Percentiles rank a stretch among this genome's conserved stretches.
These are phyloP conservation scores for Drosophila novamexicana DNA, from an alignment of 1,140 invertebrate species.

Conservation along the genomic window DNA sequence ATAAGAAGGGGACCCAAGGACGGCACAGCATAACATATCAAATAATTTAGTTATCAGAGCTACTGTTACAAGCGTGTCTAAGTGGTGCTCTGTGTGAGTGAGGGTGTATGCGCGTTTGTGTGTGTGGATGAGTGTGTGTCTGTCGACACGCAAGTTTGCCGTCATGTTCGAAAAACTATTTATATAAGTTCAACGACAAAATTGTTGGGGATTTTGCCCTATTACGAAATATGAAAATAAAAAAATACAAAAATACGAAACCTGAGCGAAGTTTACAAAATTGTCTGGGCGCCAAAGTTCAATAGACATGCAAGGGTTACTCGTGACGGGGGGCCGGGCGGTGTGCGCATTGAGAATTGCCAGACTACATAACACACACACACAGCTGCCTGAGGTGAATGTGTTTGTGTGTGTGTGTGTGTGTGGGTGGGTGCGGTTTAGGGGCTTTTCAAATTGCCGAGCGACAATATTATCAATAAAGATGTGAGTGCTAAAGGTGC, in stretches of 20 bases:
- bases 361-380: conserved; percentile 24
- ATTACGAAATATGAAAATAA: conserved; percentile 40
- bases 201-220: conserved; percentile 49
- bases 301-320: conserved; percentile 58
- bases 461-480: conserved; percentile 67
- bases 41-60: conserved; percentile 73
- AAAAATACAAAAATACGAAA: conserved; percentile 16
- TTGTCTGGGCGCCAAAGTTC: conserved; percentile 68
- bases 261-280: conserved; percentile 63
- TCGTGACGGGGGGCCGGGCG: neutral
- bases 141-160: conserved; percentile 66
- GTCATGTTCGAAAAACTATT: conserved; percentile 71
- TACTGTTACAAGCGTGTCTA: conserved; percentile 45
- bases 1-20: conserved; percentile 33
- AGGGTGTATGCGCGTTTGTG: conserved; percentile 2
- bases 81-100: conserved; percentile 18
- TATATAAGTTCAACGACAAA: conserved; percentile 77
- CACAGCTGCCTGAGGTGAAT: conserved; percentile 47
- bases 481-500: conserved; percentile 41
- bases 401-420: neutral
- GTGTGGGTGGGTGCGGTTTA: conserved; percentile 29
- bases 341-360: conserved; percentile 1
- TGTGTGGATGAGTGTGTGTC: conserved; percentile 23
- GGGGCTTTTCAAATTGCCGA: conserved; percentile 63
- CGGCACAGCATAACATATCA: conserved; percentile 19